These are phyloP conservation scores for Brachylomia viminalis DNA, from an alignment of 2,888 invertebrate species.

Conservation along the genomic window DNA sequence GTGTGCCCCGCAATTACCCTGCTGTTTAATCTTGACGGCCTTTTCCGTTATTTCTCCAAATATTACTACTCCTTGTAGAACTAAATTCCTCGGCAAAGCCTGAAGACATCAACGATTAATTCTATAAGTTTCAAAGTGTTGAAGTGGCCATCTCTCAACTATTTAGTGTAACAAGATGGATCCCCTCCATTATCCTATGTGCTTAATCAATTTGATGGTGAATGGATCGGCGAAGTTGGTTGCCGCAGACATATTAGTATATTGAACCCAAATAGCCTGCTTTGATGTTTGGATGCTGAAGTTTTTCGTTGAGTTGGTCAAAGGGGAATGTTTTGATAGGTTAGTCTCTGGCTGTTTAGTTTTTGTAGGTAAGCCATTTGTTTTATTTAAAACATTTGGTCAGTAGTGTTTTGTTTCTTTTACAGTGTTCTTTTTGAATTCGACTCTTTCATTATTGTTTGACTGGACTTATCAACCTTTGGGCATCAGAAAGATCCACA, in stretches of 20 bases:
- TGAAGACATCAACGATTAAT: constrained; percentile 62
- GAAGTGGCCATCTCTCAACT: constrained; percentile 67
- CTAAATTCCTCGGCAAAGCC: constrained; percentile 32
- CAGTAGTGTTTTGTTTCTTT: not conserved
- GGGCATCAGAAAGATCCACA: not conserved
- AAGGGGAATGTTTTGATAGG: constrained; percentile 15
- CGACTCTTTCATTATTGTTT: not conserved
- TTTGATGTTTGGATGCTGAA: constrained; percentile 36
- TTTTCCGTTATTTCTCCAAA: not conserved
- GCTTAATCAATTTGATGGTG: constrained; percentile 66
- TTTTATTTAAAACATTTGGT: not conserved
- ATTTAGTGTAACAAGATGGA: constrained; percentile 68
- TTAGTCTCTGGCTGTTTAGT: not conserved
- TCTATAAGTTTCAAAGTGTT: constrained; percentile 56
- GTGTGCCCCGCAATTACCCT: too few relatives aligned
- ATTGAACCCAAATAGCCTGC: constrained; percentile 33
- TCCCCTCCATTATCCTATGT: constrained; percentile 68
- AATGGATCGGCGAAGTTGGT: constrained; percentile 63
- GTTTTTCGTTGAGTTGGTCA: constrained; percentile 37
- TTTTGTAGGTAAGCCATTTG: not conserved
- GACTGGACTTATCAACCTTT: too few relatives aligned
- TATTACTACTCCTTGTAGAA: not conserved
- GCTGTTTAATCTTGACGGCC: not conserved
- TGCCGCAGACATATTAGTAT: constrained; percentile 63
- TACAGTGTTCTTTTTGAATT: too few relatives aligned